phyloP scores from a whole-genome alignment of 2,797 vertebrate species.

The Fistularia commersonii region DNA sequence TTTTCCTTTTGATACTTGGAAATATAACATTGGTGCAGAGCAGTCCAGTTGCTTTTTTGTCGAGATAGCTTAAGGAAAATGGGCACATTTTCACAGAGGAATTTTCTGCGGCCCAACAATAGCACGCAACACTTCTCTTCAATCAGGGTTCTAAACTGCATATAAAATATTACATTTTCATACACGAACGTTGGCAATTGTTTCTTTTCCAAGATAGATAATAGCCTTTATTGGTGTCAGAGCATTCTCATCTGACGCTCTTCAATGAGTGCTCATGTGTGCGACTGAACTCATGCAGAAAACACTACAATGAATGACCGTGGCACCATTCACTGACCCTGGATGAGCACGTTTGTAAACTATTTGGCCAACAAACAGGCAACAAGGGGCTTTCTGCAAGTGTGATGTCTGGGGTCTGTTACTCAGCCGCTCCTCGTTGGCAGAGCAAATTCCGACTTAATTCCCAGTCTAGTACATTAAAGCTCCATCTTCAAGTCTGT shows the following conservation, averaged over 20 bases:
- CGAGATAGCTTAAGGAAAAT: too few species aligned
- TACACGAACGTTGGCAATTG: too few species aligned
- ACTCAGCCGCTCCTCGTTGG: constrained; percentile 66
- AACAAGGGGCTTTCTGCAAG: constrained; percentile 48
- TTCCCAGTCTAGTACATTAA: constrained; percentile 60
- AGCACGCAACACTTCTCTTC: too few species aligned
- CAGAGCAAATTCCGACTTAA: constrained; percentile 56
- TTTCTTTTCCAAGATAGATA: too few species aligned
- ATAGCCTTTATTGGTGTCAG: too few species aligned
- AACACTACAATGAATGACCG: constrained; percentile 9
- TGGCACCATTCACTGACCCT: not conserved
- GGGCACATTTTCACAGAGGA: too few species aligned
- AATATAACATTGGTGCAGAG: too few species aligned
- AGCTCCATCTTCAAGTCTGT: constrained; percentile 59
- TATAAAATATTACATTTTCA: too few species aligned
- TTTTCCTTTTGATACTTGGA: too few species aligned
- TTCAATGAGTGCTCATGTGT: not conserved
- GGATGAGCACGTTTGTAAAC: constrained; percentile 25
- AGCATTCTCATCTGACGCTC: constrained; percentile 6
- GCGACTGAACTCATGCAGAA: constrained; percentile 18
- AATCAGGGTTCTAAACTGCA: too few species aligned
- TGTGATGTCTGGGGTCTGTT: constrained; percentile 56
- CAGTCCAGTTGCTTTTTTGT: too few species aligned
- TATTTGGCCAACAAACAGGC: constrained; percentile 17
- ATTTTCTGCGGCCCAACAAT: too few species aligned